Evolutionary conservation across 2,888 invertebrate genomes (phyloP), one percentile per base, ranked within the genome.

Genomic region (Drosophila meridionalis): DNA sequence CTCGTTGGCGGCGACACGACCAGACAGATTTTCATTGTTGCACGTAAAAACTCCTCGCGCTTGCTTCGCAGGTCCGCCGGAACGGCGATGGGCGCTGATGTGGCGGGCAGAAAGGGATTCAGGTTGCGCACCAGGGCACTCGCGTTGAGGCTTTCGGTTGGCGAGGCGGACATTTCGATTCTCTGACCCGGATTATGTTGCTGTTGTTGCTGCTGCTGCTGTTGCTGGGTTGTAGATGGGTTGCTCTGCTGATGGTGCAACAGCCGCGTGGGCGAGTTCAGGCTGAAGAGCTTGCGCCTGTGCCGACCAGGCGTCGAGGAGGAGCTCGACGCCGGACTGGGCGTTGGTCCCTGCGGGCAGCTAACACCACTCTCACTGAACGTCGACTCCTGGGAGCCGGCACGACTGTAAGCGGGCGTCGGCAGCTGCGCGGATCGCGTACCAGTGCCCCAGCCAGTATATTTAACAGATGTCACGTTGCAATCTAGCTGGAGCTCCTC

Each of bases 21-120:
- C 83, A 96, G 93, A 91, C 96, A 96, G 87, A 96, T 96, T 93
- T 95, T 94, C 96, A 96, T 96, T 75, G 96, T 95, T 63, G 96
- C 96, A 83, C 95, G 95, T 73, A 96, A 93, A 90, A 96, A 96
- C 91, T 96, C 96, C 91, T 96, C 96, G 65, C 95, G 94, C 86
- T 95, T 95, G 74, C 92, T 86, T 75, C 92, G 91, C 28, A 93
- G 73, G 78, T 93, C 92, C n/a, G 82, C 85, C 43, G 86, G 83
- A 65, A 83, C 75, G 0, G 80, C 57, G 20, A 80, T 87, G 12
- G 90, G 86, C 9, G 91, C 79, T 26, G 69, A 73, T 48, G 78
- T 60, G 50, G 73, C 66, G 40, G 88, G 87, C 50, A 92, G 75
- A 78, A 93, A 93, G 26, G 93, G 93, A 83, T 93, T 93, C 30